A percentile compares a stretch with the other conserved stretches of the same genome.
Evolutionary conservation across 2,888 invertebrate species (phyloP).

Genomic region (Andricus quercusramuli): DNA sequence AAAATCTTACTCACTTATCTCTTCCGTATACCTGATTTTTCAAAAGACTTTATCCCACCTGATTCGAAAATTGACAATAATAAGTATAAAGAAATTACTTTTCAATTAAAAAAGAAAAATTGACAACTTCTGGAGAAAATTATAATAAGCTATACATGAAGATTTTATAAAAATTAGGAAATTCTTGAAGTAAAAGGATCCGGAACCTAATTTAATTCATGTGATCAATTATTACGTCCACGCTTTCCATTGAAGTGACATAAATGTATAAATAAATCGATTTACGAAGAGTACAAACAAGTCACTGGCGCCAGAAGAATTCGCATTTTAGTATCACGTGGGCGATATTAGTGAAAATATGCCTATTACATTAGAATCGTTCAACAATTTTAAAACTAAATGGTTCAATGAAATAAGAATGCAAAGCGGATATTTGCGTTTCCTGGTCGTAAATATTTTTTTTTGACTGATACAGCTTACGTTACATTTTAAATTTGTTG

Average conservation of each 20-base stretch:
- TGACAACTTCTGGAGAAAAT: background rate
- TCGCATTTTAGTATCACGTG: too few species aligned
- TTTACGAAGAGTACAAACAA: background rate
- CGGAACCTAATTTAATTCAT: background rate
- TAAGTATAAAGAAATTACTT: background rate
- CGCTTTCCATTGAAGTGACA: background rate
- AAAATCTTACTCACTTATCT: conserved; percentile 4
- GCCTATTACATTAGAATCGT: too few species aligned
- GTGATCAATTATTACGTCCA: background rate
- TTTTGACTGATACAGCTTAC: too few species aligned
- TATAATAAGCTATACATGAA: background rate
- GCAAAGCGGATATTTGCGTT: background rate
- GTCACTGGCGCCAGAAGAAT: too few species aligned
- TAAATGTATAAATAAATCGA: background rate
- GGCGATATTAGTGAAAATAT: too few species aligned
- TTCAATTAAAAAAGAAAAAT: background rate
- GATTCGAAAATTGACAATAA: background rate
- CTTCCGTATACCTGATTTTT: conserved; percentile 12
- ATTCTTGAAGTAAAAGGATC: background rate
- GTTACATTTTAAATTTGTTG: too few species aligned
- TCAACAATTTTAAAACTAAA: too few species aligned
- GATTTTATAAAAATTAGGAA: background rate
- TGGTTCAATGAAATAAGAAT: conserved; percentile 1
- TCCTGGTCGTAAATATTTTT: background rate
- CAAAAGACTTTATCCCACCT: background rate